Percentiles rank a stretch among this genome's conserved stretches.
Evolutionary conservation across 2,113 vertebrate species (phyloP).

Genomic region (Zonotrichia leucophrys): DNA sequence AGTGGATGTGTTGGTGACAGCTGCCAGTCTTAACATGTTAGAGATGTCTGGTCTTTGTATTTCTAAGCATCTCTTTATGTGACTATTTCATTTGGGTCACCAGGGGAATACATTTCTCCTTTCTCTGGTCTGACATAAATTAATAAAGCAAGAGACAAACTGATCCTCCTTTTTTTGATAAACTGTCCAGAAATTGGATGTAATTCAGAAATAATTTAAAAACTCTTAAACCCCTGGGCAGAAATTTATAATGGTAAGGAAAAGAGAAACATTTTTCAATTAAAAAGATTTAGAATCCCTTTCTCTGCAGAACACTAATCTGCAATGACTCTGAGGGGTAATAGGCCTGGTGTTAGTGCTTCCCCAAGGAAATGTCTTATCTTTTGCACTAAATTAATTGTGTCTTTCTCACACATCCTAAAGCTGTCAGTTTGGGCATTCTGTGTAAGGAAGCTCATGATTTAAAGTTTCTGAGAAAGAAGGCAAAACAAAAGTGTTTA

Average conservation of each 20-base stretch:
- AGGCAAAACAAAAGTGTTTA: conserved; percentile 14
- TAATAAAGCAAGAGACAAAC: not conserved
- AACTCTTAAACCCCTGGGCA: conserved; percentile 7
- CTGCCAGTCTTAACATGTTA: not conserved
- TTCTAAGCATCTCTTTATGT: not conserved
- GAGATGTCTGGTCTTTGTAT: not conserved
- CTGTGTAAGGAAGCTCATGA: not conserved
- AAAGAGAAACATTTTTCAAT: conserved; percentile 44
- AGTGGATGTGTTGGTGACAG: not conserved
- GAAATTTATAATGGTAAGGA: not conserved
- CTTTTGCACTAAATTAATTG: conserved; percentile 40
- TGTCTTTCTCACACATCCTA: conserved; percentile 40
- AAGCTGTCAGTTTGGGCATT: conserved; percentile 17
- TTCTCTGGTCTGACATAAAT: conserved; percentile 1
- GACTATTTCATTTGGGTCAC: not conserved
- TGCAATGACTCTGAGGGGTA: conserved; percentile 23
- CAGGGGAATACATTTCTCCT: not conserved
- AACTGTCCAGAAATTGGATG: not conserved
- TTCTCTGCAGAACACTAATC: conserved; percentile 17
- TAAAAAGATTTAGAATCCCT: conserved; percentile 37
- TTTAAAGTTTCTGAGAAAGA: conserved; percentile 37
- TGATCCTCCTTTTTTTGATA: not conserved
- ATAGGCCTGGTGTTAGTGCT: conserved; percentile 7
- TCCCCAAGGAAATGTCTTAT: conserved; percentile 47
- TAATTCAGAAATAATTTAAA: conserved; percentile 15